Evolutionary conservation across 2,888 invertebrate species (phyloP), one percentile per base, ranked within the genome.

Genomic region (Drosophila putrida): DNA sequence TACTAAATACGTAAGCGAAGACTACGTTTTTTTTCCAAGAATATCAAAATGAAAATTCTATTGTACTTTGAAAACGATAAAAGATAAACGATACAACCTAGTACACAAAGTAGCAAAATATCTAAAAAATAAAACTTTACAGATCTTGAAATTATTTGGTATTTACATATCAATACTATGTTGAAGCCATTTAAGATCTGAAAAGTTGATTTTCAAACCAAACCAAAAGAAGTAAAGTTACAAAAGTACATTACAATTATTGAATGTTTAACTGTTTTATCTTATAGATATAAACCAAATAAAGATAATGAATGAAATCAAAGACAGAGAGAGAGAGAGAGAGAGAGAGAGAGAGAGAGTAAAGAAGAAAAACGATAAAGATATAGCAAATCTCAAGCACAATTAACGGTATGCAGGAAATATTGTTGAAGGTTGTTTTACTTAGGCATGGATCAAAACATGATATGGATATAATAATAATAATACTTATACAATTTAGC

Each of bases 361-460:
- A 31, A 50, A 20, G 35, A 35, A 36, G 47, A 1, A 20, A 1
- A 20, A 20, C 20, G 20, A 20, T n/a, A 58, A 43, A 20, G 31
- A 46, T 36, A 41, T 27, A n/a, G 8, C 8, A 35, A 31, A 38
- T 38, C 28, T 28, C 27, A 46, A 66, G 54, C 74, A 73, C 72
- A 73, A 74, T 73, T 73, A 58, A 58, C 55, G 66, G 66, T 47
- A 75, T 67, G 77, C 79, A 76, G 78, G 64, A 70, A 65, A 61
- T 11, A 66, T 75, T 77, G 67, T 77, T 79, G 75, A 79, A 47
- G 75, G 71, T 75, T 75, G 75, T 70, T 75, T 64, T 62, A 63
- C 39, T 62, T 59, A 59, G 46, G 57, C 60, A 58, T 41, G 55
- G 50, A 61, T 35, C 9, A 38, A 28, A 43, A 51, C 33, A 59